These are phyloP conservation scores for Eilema depressum DNA, from an alignment of 2,888 invertebrate genomes.

Conservation along the genomic window DNA sequence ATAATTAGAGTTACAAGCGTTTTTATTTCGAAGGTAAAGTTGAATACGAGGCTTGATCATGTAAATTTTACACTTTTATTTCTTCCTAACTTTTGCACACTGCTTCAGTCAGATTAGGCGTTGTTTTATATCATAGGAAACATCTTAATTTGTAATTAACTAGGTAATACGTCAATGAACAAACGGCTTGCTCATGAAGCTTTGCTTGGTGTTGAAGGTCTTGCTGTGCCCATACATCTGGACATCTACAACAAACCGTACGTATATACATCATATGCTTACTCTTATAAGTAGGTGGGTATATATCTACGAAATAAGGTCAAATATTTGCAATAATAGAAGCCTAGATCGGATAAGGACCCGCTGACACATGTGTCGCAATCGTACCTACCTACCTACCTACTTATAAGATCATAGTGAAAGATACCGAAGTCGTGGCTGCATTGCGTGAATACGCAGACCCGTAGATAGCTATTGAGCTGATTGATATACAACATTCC, in stretches of 20 bases:
- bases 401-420: conserved; percentile 31
- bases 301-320: conserved; percentile 11
- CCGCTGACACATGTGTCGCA: conserved; percentile 46
- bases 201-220: too few relatives aligned
- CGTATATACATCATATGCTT: too few relatives aligned
- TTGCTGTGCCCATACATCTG: too few relatives aligned
- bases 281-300: neutral
- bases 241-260: too few relatives aligned
- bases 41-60: neutral
- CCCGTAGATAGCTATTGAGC: neutral
- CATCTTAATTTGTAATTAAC: too few relatives aligned
- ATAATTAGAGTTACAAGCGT: neutral
- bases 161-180: too few relatives aligned
- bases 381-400: conserved; percentile 25
- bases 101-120: neutral
- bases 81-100: neutral
- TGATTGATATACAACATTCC: conserved; percentile 18
- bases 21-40: neutral
- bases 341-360: conserved; percentile 41
- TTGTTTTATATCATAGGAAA: neutral
- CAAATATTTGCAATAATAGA: conserved; percentile 16
- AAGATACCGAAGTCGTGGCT: conserved; percentile 38
- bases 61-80: neutral
- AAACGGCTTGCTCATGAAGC: too few relatives aligned
- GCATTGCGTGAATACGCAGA: conserved; percentile 11